Percentiles rank a stretch among this genome's conserved stretches.
Conservation (phyloP, 2,888 invertebrate genomes). For the Tenthredo distinguenda region DNA sequence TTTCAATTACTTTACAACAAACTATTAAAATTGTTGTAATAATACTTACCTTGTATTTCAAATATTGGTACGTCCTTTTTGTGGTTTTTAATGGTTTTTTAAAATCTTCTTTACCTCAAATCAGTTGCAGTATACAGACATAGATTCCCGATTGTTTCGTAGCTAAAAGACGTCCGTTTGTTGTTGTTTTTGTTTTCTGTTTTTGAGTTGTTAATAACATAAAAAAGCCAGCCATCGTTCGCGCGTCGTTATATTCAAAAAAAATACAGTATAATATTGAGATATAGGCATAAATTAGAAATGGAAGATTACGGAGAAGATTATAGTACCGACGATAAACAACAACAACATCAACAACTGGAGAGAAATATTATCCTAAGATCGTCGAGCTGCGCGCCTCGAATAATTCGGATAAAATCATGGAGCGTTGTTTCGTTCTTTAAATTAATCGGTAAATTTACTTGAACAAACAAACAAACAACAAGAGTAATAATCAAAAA, state of each 20-base stretch:
- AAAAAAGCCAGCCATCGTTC: not conserved
- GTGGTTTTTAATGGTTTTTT: not conserved
- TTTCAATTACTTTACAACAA: not conserved
- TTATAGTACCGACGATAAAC: not conserved
- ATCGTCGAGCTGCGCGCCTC: constrained; percentile 29
- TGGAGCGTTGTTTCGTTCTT: constrained; percentile 67
- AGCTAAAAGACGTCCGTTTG: not conserved
- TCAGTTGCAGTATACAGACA: not conserved
- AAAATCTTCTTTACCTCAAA: not conserved
- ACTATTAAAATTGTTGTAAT: not conserved
- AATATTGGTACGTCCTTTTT: not conserved
- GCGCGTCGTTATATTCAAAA: not conserved
- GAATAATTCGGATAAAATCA: constrained; percentile 61
- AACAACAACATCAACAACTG: not conserved
- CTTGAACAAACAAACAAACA: not conserved
- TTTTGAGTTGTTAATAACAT: not conserved
- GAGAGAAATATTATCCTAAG: constrained; percentile 38
- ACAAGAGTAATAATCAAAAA: not conserved
- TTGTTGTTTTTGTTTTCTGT: not conserved
- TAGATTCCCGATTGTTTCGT: not conserved
- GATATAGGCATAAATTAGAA: not conserved
- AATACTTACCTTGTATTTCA: not conserved
- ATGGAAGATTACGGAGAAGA: not conserved
- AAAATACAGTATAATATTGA: not conserved
- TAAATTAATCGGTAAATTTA: constrained; percentile 64